phyloP scores from a whole-genome alignment of 2,113 vertebrate genomes.

The Crotalus horridus region DNA sequence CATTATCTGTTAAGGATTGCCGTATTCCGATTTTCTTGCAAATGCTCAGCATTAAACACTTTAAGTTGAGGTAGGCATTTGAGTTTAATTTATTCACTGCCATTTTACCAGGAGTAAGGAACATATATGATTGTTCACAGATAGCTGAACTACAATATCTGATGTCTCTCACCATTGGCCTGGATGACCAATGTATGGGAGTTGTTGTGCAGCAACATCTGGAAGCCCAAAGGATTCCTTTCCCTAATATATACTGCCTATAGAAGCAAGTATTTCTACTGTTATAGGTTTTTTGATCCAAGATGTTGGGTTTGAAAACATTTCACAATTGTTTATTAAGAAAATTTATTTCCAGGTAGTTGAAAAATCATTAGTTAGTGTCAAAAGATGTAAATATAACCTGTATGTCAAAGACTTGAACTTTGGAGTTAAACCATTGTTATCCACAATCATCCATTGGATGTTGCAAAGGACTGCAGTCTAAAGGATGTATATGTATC shows the following conservation, averaged over 20 bases:
- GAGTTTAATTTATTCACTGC: constrained; percentile 63
- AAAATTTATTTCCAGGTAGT: constrained; percentile 51
- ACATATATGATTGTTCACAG: neutral
- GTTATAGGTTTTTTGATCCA: constrained; percentile 51
- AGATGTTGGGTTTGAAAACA: constrained; percentile 13
- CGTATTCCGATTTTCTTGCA: constrained; percentile 60
- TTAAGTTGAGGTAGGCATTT: constrained; percentile 67
- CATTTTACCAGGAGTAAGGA: constrained; percentile 10
- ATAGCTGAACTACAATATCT: neutral
- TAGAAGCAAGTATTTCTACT: constrained; percentile 57
- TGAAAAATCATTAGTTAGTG: constrained; percentile 60
- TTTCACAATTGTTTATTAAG: constrained; percentile 62
- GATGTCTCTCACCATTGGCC: neutral
- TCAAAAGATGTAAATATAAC: constrained; percentile 59
- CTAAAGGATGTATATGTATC: constrained; percentile 34
- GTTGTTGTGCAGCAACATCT: neutral
- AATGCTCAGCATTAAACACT: constrained; percentile 57
- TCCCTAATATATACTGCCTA: constrained; percentile 68
- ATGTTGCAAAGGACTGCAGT: constrained; percentile 48
- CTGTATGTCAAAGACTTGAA: constrained; percentile 58
- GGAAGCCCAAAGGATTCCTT: constrained; percentile 63
- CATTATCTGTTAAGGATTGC: constrained; percentile 61
- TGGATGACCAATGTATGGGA: neutral
- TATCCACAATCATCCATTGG: constrained; percentile 39
- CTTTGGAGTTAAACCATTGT: constrained; percentile 54